Conservation (phyloP, 2,113 vertebrate species). For the Macrotis lagotis region DNA sequence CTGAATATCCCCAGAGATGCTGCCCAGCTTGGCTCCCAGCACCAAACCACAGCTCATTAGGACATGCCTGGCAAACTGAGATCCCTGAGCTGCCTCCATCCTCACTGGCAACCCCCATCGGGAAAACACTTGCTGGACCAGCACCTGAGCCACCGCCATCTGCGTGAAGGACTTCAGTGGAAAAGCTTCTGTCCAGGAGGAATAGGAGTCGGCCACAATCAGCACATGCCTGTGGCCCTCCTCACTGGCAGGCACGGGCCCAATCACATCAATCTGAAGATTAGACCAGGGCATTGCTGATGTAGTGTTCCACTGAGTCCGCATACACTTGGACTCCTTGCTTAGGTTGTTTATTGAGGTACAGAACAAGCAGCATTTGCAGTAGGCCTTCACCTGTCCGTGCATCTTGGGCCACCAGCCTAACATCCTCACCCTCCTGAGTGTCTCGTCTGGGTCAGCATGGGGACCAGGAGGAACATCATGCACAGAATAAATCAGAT, state of each 20-base stretch:
- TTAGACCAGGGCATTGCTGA: constrained; percentile 62
- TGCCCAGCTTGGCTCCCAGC: constrained; percentile 63
- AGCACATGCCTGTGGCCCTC: constrained; percentile 73
- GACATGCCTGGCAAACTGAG: constrained; percentile 72
- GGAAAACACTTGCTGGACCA: constrained; percentile 74
- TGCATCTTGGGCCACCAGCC: constrained; percentile 74
- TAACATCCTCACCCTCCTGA: constrained; percentile 64
- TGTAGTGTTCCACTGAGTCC: constrained; percentile 66
- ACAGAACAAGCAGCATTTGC: constrained; percentile 73
- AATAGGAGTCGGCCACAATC: constrained; percentile 66
- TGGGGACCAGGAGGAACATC: constrained; percentile 63
- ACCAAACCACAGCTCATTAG: constrained; percentile 72
- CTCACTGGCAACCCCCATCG: constrained; percentile 69
- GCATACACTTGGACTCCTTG: constrained; percentile 63
- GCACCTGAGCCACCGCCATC: constrained; percentile 65
- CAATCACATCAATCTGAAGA: constrained; percentile 76
- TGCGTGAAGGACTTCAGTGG: constrained; percentile 72
- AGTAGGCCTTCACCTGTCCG: constrained; percentile 66
- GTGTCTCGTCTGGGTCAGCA: constrained; percentile 71
- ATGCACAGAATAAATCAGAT: constrained; percentile 73
- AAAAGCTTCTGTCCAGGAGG: constrained; percentile 74
- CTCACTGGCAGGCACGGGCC: constrained; percentile 58
- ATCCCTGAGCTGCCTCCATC: constrained; percentile 69
- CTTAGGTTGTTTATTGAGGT: constrained; percentile 39
- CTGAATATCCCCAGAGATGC: constrained; percentile 67